Evolutionary conservation across 2,888 invertebrate species (phyloP), one percentile per base, ranked within the genome.

Genomic region (Tetropium fuscum): DNA sequence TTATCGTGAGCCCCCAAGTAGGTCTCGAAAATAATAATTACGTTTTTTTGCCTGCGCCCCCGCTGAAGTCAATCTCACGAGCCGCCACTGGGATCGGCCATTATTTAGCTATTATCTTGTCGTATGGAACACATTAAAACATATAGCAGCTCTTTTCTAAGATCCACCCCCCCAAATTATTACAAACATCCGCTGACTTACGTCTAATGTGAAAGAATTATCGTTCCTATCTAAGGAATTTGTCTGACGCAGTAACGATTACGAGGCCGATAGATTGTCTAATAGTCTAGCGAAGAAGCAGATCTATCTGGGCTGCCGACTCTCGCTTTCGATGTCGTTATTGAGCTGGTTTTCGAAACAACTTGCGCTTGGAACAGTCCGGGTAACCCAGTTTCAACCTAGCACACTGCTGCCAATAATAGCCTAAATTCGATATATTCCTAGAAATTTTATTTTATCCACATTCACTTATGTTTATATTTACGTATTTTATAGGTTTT

Each of bases 321-420:
- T 60, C 55, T 60, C 60, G 56, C 51, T 60, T 45, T 60, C 56
- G 36, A 45, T 32, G 51, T 44, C 56, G 40, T 22, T 60, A 56
- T 60, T 41, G 54, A 60, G 53, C 55, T 56, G 53, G 60, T 60
- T 60, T 49, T 41, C 43, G 40, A 27, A 32, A 48, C 59, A 49
- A 60, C 49, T 60, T 30, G 47, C 59, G 60, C 60, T 49, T 51
- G 53, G 60, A 60, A 60, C 56, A 60, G 60, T 60, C 60, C 55
- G 54, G 43, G 47, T 60, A 60, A 60, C 60, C 60, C 47, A 60
- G 44, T 60, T 60, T 56, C 51, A 30, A 44, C 56, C 60, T 60
- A 51, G 51, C 51, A 55, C 38, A 56, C 44, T 43, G 15, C 19
- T n/a, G 56, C 27, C n/a, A 36, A 34, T 19, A 38, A 27, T 36